Percentiles rank a stretch among this genome's conserved stretches.
Conservation (phyloP, 2,888 invertebrate genomes). For the Melinopterus prodromus region DNA sequence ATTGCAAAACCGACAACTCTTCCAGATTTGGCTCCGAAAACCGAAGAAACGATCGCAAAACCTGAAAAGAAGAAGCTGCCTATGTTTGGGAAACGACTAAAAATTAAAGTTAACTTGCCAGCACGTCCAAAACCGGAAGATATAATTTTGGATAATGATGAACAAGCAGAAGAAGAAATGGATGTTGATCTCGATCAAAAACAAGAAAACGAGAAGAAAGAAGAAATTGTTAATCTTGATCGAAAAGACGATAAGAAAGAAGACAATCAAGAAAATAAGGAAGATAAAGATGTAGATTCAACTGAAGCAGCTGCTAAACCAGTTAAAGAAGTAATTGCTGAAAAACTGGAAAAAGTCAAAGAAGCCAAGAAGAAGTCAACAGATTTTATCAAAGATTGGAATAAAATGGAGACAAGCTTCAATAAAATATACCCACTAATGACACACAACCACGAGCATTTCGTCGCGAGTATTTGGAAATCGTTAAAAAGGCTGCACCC, state of each 20-base stretch:
- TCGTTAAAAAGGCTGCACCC: constrained; percentile 35
- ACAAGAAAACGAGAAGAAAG: constrained; percentile 17
- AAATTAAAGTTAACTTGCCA: constrained; percentile 63
- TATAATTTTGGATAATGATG: constrained; percentile 52
- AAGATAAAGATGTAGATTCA: constrained; percentile 30
- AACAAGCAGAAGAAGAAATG: constrained; percentile 65
- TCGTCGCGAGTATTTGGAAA: constrained; percentile 31
- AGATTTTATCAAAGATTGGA: constrained; percentile 17
- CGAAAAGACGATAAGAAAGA: constrained; percentile 29
- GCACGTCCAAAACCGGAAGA: constrained; percentile 42
- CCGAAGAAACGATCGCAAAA: constrained; percentile 41
- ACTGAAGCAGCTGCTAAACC: neutral
- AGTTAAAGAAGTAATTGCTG: neutral
- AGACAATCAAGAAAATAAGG: constrained; percentile 26
- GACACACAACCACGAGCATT: constrained; percentile 34
- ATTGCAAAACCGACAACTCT: constrained; percentile 75
- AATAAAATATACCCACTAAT: constrained; percentile 33
- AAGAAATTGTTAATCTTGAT: constrained; percentile 11
- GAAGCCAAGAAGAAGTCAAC: neutral
- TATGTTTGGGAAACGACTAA: constrained; percentile 66
- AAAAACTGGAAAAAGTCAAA: constrained; percentile 15
- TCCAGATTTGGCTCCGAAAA: constrained; percentile 60
- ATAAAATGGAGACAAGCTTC: constrained; percentile 33
- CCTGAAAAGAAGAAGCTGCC: constrained; percentile 60
- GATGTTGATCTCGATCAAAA: constrained; percentile 61